Evolutionary conservation across 2,888 invertebrate genomes (phyloP), one percentile per base, ranked within the genome.

Genomic region (Tipula lateralis): DNA sequence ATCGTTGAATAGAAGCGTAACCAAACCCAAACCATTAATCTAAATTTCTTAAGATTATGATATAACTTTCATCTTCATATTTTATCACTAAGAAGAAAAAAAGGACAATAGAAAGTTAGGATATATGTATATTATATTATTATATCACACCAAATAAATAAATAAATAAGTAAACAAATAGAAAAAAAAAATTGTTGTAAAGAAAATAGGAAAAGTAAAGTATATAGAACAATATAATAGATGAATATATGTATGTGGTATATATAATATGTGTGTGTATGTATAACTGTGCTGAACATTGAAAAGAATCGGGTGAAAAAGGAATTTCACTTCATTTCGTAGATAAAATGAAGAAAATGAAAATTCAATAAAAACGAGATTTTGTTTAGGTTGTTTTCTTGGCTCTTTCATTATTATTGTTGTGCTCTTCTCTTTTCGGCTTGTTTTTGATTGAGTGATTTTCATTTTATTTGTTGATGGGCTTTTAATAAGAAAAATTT

Each of bases 1-100:
- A 66, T 66, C 66, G 9, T 24, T 66, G 66, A 66, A 66, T 24
- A 24, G 7, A 12, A 50, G 6, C 16, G 16, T 66, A 66, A 66
- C 66, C 66, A 66, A 50, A 66, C 66, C 66, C 66, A 66, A 66
- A 66, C 3, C 66, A 66, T 66, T 66, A 66, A 19, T 66, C 66
- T 66, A 66, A 66, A 66, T 66, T 66, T 24, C 24, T 66, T 66
- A 66, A 66, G 66, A 66, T 66, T 24, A 66, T 66, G 66, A 66
- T 66, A 66, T 66, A 66, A 66, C 9, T 24, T 66, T 19, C 19
- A 66, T 66, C 24, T 66, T 24, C 66, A 19, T 24, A 66, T 19
- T 66, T 0, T 66, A 66, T 66, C 19, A 66, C 44, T 50, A 50
- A 50, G 16, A 50, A 50, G 7, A 16, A 24, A 66, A 7, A 66